Evolutionary conservation across 2,797 vertebrate genomes (phyloP).

Genomic region (Mus minutoides): DNA sequence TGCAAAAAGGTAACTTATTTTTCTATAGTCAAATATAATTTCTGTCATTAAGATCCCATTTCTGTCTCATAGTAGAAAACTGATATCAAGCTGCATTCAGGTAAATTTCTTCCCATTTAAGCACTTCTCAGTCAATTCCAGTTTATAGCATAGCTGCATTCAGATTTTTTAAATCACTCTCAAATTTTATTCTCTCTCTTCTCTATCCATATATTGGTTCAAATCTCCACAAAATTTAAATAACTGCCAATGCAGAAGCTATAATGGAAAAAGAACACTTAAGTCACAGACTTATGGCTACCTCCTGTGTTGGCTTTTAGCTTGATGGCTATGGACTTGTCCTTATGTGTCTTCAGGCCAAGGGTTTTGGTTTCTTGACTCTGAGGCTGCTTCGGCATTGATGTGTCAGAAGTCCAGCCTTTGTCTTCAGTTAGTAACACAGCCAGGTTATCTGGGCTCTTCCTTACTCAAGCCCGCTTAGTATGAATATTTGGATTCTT

Average conservation of each 20-base stretch:
- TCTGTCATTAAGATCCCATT: conserved; percentile 78
- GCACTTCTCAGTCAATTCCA: conserved; percentile 71
- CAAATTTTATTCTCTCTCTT: conserved; percentile 62
- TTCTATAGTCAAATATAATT: conserved; percentile 79
- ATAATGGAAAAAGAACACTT: not conserved
- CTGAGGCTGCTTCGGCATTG: not conserved
- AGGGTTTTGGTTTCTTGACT: not conserved
- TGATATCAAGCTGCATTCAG: conserved; percentile 76
- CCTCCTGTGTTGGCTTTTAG: not conserved
- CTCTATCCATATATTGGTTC: conserved; percentile 45
- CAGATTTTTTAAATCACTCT: conserved; percentile 66
- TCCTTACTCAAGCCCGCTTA: not conserved
- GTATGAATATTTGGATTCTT: not conserved
- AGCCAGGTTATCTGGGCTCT: not conserved
- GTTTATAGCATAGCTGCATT: conserved; percentile 58
- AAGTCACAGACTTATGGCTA: not conserved
- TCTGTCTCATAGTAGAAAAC: conserved; percentile 69
- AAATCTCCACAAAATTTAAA: conserved; percentile 64
- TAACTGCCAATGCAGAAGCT: conserved; percentile 27
- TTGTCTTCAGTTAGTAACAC: not conserved
- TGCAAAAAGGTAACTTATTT: conserved; percentile 78
- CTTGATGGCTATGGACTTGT: not conserved
- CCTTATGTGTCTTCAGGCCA: not conserved
- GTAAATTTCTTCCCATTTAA: conserved; percentile 79
- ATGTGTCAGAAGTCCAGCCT: not conserved